Evolutionary conservation across 2,888 invertebrate genomes (phyloP), one percentile per base, ranked within the genome.

Genomic region (Kryphioiulus occultus): DNA sequence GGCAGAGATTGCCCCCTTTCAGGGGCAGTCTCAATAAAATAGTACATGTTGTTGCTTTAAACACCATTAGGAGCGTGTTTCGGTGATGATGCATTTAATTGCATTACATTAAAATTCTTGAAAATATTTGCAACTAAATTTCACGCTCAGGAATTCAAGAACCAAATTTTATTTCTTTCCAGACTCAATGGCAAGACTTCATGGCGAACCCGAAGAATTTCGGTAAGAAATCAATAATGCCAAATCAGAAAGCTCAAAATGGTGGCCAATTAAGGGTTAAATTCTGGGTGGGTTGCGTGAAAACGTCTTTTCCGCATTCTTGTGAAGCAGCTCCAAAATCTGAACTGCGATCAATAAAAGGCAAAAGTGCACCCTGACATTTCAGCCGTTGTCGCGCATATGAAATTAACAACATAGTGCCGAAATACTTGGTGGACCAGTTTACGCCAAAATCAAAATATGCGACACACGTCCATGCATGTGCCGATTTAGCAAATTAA

Each of bases 191-290:
- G 68, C 7, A 26, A 26, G 68, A 26, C 68, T 12, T 26, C 26
- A 26, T 68, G 68, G 26, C 26, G 68, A 68, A 26, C 68, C 68
- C 68, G 12, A 68, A 68, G 68, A 68, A 68, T 68, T 68, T 68
- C 68, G 68, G 68, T 68, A 68, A 68, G 68, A 68, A 68, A 68
- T 68, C 68, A 68, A 68, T 68, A 68, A 68, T 26, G 68, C 26
- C 68, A 68, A 68, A 68, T 68, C 68, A 68, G 26, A 68, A 12
- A 68, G 68, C 26, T n/a, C 26, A 68, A 68, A 68, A 68, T 68
- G 68, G 68, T 68, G 68, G 26, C 68, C 68, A 68, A 68, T 68
- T 68, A 68, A 68, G 68, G 22, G 68, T 68, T 26, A 68, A 68
- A 68, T 68, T 22, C n/a, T 26, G 68, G 68, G 26, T 26, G 59